Evolutionary conservation across 2,797 vertebrate genomes (phyloP).

Genomic region (Kryptolebias ocellatus): DNA sequence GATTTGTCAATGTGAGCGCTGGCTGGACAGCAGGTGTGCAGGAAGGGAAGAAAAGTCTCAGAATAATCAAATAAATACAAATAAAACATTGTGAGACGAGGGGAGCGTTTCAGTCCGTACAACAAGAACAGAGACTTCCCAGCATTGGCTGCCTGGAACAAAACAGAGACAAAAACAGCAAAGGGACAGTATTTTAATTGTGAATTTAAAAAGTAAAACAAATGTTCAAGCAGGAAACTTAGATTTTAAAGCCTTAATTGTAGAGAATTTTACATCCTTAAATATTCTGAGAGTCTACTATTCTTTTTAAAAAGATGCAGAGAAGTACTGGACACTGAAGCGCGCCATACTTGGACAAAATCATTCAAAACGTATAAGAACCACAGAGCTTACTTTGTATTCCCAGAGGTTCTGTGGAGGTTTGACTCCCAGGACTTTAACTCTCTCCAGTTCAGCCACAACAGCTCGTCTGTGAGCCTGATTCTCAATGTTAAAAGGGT

Average conservation of each 20-base stretch:
- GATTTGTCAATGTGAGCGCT: slow-evolving; percentile 39
- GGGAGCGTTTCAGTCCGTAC: slow-evolving; percentile 92
- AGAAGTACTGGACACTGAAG: too few species aligned
- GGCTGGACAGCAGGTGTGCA: slow-evolving; percentile 90
- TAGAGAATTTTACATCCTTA: neutral
- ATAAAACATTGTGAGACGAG: slow-evolving; percentile 77
- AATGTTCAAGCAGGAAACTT: neutral
- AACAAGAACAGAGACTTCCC: slow-evolving; percentile 93
- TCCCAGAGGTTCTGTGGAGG: slow-evolving; percentile 96
- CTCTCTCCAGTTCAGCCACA: slow-evolving; percentile 85
- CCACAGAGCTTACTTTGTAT: slow-evolving; percentile 85
- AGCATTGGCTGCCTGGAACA: slow-evolving; percentile 86
- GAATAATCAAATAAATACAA: slow-evolving; percentile 87
- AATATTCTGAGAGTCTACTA: too few species aligned
- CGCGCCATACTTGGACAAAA: neutral
- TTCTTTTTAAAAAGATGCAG: too few species aligned
- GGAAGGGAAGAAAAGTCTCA: slow-evolving; percentile 92
- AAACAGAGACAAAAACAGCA: slow-evolving; percentile 16
- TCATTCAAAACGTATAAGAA: neutral
- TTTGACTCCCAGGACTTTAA: slow-evolving; percentile 89
- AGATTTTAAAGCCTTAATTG: neutral
- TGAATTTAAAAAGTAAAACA: neutral
- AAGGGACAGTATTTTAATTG: neutral
- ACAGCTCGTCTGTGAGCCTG: slow-evolving; percentile 88
- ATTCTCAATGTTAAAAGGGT: slow-evolving; percentile 87